Conservation (phyloP, 2,888 invertebrate species). For the Taenaris catops region DNA sequence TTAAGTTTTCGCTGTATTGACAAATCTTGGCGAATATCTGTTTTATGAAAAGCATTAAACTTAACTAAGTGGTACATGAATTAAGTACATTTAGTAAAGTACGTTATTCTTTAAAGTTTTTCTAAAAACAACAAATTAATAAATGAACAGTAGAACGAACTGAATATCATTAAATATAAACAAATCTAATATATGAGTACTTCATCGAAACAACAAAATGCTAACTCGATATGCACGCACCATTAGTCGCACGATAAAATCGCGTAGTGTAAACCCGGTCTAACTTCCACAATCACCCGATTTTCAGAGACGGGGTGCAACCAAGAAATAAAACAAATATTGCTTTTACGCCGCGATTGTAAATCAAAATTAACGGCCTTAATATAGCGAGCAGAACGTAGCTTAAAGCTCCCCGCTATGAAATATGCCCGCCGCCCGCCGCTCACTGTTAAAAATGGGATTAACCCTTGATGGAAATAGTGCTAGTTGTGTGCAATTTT, state of each 20-base stretch:
- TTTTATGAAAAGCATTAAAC: too few relatives aligned
- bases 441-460: constrained; percentile 77
- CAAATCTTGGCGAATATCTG: too few relatives aligned
- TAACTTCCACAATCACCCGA: constrained; percentile 54
- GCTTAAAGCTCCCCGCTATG: constrained; percentile 74
- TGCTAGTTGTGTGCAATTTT: constrained; percentile 63
- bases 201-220: constrained; percentile 3
- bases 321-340: constrained; percentile 78
- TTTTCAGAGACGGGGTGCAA: constrained; percentile 55
- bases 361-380: constrained; percentile 80
- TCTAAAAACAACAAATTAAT: too few relatives aligned
- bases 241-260: constrained; percentile 11
- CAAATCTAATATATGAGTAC: constrained; percentile 6
- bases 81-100: too few relatives aligned
- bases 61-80: too few relatives aligned
- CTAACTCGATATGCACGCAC: constrained; percentile 10
- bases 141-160: too few relatives aligned
- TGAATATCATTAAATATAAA: neutral
- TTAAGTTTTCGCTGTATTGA: too few relatives aligned
- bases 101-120: too few relatives aligned
- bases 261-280: constrained; percentile 12
- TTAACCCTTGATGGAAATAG: constrained; percentile 77
- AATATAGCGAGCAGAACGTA: constrained; percentile 70
- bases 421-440: constrained; percentile 74
- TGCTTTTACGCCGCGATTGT: constrained; percentile 76